Evolutionary conservation across 1,140 invertebrate genomes (phyloP).

Genomic region (Micrasema longulum): DNA sequence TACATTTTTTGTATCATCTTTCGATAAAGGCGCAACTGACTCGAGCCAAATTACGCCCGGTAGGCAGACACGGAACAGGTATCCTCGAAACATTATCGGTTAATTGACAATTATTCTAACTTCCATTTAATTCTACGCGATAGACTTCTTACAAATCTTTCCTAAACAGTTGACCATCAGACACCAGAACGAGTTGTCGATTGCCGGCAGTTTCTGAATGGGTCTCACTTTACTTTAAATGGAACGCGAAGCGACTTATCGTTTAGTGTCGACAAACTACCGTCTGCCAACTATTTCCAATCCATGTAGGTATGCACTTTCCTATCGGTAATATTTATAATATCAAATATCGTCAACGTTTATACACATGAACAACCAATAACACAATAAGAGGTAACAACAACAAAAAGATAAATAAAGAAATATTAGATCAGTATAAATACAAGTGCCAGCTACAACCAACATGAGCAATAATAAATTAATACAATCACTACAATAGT

Average conservation of each 20-base stretch:
- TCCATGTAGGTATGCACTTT: constrained; percentile 25
- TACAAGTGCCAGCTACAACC: constrained; percentile 40
- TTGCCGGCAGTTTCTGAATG: no score
- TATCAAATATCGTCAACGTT: constrained; percentile 47
- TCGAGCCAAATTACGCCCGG: constrained; percentile 41
- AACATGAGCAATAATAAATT: constrained; percentile 43
- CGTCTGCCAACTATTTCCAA: constrained; percentile 10
- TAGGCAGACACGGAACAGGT: constrained; percentile 52
- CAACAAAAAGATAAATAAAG: constrained; percentile 49
- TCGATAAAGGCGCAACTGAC: constrained; percentile 47
- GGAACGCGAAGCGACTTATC: constrained; percentile 31
- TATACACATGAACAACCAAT: constrained; percentile 53
- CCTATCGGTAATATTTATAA: constrained; percentile 39
- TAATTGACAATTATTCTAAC: constrained; percentile 55
- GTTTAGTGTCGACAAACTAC: constrained; percentile 25
- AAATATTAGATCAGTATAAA: constrained; percentile 42
- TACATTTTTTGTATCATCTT: constrained; percentile 55
- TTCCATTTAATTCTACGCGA: constrained; percentile 51
- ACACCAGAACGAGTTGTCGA: no score
- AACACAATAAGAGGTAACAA: constrained; percentile 54
- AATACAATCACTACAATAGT: constrained; percentile 35
- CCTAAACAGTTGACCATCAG: no score
- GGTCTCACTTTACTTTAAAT: constrained; percentile 7
- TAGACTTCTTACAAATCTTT: constrained; percentile 8
- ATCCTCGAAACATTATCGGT: constrained; percentile 44